Percentiles rank a stretch among this genome's conserved stretches.
Evolutionary conservation across 2,113 vertebrate genomes (phyloP).

Genomic region (Pollachius pollachius): DNA sequence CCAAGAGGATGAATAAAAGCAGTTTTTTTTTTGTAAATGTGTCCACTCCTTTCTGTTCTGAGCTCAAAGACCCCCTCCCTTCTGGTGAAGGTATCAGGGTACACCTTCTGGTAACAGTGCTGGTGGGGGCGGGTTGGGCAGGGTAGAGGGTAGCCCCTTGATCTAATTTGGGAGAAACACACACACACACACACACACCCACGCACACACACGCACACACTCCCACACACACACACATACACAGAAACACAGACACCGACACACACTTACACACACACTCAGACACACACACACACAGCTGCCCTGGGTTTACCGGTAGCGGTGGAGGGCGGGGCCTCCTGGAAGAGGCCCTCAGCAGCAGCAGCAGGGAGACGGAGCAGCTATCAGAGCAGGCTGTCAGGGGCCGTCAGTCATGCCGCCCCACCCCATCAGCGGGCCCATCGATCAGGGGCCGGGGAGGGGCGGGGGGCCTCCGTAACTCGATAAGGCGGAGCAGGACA

Average conservation of each 20-base stretch:
- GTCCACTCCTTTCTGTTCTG: slow-evolving; percentile 25
- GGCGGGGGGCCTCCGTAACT: slow-evolving; percentile 66
- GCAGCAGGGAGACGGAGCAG: background rate
- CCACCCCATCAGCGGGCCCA: slow-evolving; percentile 60
- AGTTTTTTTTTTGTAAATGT: slow-evolving; percentile 58
- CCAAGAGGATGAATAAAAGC: slow-evolving; percentile 61
- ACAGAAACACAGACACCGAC: no score
- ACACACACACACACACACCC: no score
- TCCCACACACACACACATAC: no score
- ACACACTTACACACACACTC: no score
- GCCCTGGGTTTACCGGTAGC: no score
- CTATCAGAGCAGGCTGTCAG: slow-evolving; percentile 58
- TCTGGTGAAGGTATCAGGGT: background rate
- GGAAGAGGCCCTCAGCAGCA: no score
- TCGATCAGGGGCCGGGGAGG: slow-evolving; percentile 63
- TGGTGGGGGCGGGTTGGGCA: no score
- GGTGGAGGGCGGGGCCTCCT: no score
- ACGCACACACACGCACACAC: no score
- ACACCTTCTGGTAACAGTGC: no score
- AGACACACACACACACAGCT: no score
- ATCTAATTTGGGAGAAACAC: background rate
- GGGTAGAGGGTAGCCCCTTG: no score
- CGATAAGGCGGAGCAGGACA: slow-evolving; percentile 71
- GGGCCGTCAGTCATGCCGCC: slow-evolving; percentile 62
- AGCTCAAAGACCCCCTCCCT: slow-evolving; percentile 28